phyloP scores from a whole-genome alignment of 2,113 vertebrate species.

The Merops nubicus region DNA sequence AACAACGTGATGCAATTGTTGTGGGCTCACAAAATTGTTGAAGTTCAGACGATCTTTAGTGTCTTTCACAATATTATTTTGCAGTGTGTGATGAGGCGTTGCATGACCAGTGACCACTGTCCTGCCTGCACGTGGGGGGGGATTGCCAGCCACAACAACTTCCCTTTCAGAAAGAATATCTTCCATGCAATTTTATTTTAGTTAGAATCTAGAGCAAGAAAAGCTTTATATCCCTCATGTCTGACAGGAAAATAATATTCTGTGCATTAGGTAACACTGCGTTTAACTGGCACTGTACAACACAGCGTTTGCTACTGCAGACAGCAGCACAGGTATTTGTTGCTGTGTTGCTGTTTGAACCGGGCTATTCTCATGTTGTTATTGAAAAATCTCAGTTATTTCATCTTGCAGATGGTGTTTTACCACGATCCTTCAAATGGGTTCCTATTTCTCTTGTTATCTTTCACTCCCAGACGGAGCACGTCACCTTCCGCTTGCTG shows the following conservation, averaged over 20 bases:
- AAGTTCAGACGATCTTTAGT: neutral
- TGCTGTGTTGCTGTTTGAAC: neutral
- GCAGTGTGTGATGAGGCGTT: neutral
- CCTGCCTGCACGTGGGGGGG: neutral
- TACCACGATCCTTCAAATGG: neutral
- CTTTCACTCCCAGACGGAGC: neutral
- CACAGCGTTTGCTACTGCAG: neutral
- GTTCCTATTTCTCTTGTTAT: neutral
- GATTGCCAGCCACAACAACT: neutral
- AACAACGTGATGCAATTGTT: neutral
- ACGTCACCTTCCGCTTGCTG: neutral
- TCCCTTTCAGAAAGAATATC: neutral
- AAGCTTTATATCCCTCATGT: neutral
- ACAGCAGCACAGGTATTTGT: neutral
- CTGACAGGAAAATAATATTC: neutral
- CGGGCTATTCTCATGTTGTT: neutral
- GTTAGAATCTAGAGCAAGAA: neutral
- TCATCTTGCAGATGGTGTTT: neutral
- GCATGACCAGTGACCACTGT: neutral
- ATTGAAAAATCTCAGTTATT: neutral
- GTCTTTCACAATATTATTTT: neutral
- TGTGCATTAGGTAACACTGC: neutral
- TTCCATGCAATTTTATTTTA: neutral
- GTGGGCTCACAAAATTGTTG: neutral
- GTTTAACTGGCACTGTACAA: rapidly evolving